Percentiles rank a stretch among this genome's conserved stretches.
phyloP scores from a whole-genome alignment of 2,113 vertebrate species.

The Pluvianellus socialis region DNA sequence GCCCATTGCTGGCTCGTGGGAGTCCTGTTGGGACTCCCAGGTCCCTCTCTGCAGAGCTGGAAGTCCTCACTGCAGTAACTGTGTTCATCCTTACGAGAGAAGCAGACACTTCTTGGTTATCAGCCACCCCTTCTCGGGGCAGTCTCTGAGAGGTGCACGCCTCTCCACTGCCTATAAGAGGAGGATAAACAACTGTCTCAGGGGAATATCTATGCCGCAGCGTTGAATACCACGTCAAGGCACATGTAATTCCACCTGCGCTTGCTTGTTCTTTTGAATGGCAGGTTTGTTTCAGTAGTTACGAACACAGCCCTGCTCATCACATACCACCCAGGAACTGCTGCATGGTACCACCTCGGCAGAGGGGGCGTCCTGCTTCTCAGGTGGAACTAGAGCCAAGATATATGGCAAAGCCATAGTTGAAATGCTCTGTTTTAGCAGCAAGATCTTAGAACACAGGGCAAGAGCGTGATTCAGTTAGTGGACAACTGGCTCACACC shows the following conservation, averaged over 20 bases:
- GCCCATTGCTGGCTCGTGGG: too few relatives aligned
- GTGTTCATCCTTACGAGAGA: neutral
- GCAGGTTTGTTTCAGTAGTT: neutral
- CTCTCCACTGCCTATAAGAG: neutral
- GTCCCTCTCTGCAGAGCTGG: too few relatives aligned
- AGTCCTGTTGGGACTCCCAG: too few relatives aligned
- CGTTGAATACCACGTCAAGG: neutral
- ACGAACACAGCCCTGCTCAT: neutral
- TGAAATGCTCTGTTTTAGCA: neutral
- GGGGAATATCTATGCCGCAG: neutral
- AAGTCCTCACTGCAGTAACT: neutral
- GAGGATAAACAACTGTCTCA: neutral
- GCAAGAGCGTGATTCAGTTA: neutral
- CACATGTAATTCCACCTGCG: neutral
- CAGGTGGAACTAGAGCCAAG: neutral
- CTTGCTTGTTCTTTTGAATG: neutral
- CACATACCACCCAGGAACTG: neutral
- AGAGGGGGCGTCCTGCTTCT: neutral
- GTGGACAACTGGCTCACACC: neutral
- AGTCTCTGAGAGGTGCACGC: neutral
- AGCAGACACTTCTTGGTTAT: neutral
- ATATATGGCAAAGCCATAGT: neutral
- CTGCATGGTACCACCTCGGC: rapidly evolving
- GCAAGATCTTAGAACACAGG: neutral
- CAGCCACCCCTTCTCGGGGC: neutral